phyloP scores from a whole-genome alignment of 2,888 invertebrate genomes.

The Morinoia aosen region DNA sequence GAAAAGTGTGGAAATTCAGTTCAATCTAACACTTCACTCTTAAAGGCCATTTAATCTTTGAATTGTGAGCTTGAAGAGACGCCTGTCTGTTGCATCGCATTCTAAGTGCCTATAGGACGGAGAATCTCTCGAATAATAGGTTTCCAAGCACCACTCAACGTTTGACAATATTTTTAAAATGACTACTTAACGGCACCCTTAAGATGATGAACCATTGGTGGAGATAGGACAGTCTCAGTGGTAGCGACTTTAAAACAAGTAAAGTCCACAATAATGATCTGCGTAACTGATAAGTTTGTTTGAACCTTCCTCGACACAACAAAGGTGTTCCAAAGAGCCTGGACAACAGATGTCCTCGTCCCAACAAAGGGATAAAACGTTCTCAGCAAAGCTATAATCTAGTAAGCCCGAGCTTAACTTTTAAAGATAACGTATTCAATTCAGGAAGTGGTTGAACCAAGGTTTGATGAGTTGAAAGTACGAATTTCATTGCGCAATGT shows the following conservation, averaged over 20 bases:
- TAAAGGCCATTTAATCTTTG: not conserved
- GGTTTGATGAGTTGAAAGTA: not conserved
- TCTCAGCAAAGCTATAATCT: not conserved
- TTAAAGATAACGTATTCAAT: not conserved
- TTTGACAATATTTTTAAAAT: not conserved
- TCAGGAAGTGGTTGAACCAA: not conserved
- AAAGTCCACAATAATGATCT: not conserved
- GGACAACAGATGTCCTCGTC: not conserved
- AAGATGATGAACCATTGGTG: not conserved
- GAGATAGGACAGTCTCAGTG: not conserved
- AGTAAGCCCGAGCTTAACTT: not conserved
- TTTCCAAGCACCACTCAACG: not conserved
- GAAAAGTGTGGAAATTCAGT: too few species aligned
- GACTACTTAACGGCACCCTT: not conserved
- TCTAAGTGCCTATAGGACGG: not conserved
- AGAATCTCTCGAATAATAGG: not conserved
- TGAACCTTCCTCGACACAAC: too few species aligned
- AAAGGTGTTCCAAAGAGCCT: too few species aligned
- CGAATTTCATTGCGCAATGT: not conserved
- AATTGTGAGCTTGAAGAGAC: not conserved
- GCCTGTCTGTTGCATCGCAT: not conserved
- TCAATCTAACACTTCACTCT: too few species aligned
- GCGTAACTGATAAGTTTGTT: not conserved
- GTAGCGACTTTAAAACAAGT: not conserved
- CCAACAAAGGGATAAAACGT: not conserved